These are phyloP conservation scores for Drosophila malerkotliana DNA, from an alignment of 1,140 invertebrate species.

Conservation along the genomic window DNA sequence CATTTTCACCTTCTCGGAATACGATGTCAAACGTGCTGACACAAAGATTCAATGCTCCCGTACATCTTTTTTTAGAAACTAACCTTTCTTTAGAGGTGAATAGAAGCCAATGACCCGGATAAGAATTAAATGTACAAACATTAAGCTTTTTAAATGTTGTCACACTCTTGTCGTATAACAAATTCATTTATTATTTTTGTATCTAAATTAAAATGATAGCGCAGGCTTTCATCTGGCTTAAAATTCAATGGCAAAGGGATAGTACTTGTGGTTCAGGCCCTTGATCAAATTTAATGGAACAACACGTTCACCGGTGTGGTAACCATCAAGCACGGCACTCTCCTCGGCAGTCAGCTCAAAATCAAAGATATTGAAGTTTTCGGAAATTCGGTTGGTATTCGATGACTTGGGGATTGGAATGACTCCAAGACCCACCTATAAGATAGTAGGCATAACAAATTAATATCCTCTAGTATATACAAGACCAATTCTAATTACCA, in stretches of 20 bases:
- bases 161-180: constrained; percentile 2
- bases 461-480: background rate
- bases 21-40: constrained; percentile 20
- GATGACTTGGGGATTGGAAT: constrained; percentile 91
- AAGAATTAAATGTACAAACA: no score
- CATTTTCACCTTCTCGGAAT: constrained; percentile 17
- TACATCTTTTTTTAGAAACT: constrained; percentile 3
- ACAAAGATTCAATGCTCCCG: constrained; percentile 29
- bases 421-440: constrained; percentile 75
- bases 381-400: constrained; percentile 87
- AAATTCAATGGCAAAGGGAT: constrained; percentile 86
- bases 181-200: constrained; percentile 16
- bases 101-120: constrained; percentile 20
- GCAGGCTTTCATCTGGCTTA: constrained; percentile 54
- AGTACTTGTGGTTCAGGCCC: constrained; percentile 86
- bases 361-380: constrained; percentile 91
- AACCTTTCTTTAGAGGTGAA: background rate
- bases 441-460: background rate
- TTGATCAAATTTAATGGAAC: constrained; percentile 84
- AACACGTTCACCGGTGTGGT: constrained; percentile 86
- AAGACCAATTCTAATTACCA: constrained; percentile 69
- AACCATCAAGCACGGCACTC: constrained; percentile 86
- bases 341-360: constrained; percentile 88
- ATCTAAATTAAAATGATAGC: constrained; percentile 6
- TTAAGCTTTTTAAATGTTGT: constrained; percentile 6